These are phyloP conservation scores for Saimiri boliviensis DNA, from an alignment of 2,113 vertebrate species.

Conservation along the genomic window DNA sequence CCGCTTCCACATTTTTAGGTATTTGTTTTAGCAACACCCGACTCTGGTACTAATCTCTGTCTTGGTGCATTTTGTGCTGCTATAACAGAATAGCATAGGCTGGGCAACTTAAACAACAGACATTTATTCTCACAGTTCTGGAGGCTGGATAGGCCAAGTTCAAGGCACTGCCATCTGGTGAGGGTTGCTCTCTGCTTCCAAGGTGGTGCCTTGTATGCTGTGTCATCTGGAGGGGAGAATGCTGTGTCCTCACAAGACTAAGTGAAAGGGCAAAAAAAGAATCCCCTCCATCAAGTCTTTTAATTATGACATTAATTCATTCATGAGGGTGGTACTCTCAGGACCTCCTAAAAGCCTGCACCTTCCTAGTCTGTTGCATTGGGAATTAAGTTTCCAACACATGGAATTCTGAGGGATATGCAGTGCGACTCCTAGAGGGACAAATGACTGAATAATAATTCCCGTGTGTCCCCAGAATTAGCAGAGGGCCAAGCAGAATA, in stretches of 20 bases:
- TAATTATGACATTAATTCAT: neutral
- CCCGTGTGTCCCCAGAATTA: neutral
- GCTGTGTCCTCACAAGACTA: neutral
- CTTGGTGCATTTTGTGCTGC: neutral
- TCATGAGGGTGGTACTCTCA: neutral
- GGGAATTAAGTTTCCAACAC: neutral
- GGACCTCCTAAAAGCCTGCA: no score
- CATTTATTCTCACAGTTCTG: neutral
- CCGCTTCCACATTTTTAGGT: neutral
- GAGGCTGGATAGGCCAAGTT: neutral
- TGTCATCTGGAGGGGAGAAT: neutral
- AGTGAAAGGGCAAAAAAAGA: neutral
- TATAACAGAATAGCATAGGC: neutral
- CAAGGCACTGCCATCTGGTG: neutral
- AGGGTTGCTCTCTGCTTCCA: neutral
- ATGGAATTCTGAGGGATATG: neutral
- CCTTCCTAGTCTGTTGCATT: neutral
- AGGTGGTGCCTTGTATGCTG: neutral
- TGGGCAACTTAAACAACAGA: neutral
- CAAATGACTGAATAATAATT: neutral
- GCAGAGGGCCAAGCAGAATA: neutral
- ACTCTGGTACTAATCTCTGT: neutral
- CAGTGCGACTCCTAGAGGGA: neutral
- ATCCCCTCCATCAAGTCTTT: neutral
- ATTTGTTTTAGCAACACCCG: neutral